Evolutionary conservation across 1,140 invertebrate species (phyloP), one percentile per base, ranked within the genome.

Genomic region (Elymnias hypermnestra): DNA sequence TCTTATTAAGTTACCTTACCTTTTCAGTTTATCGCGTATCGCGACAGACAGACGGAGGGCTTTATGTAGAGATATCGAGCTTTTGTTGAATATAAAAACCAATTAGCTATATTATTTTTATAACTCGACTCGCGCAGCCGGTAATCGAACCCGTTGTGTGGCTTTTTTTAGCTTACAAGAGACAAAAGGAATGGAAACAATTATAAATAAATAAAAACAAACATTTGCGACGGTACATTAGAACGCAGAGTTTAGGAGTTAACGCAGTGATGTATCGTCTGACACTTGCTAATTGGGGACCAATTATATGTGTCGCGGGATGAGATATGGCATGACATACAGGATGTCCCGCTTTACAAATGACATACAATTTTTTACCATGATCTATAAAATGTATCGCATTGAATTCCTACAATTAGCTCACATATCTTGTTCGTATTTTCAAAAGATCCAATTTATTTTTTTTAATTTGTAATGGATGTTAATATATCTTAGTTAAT

Each of bases 231-330:
- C 25, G 25, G 25, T 28, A 28, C 25, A 28, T 28, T 28, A 28
- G 25, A 7, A 1, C 10, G 25, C 25, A 5, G 22, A 28, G 38
- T 40, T 40, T 40, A 26, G 39, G 39, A 41, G 25, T 31, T 33
- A 26, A 21, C 31, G 26, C 25, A 6, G 40, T 26, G 25, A 41
- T 41, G 26, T 41, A 26, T 42, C 28, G 22, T 17, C 6, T 26
- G 26, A 42, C 40, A n/a, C 40, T n/a, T 26, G 40, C 40, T 42
- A 42, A 42, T 42, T 31, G 28, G 23, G 23, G 17, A 1, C 40
- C 40, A 42, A 42, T 42, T 42, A 42, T 14, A 42, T 9, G 12
- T 33, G 40, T 31, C 40, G 10, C 14, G 28, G 26, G 17, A 37
- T 41, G 26, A 42, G 14, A 33, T 42, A 42, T 31, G 22, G 10